Percentiles rank a stretch among this genome's conserved stretches.
phyloP scores from a whole-genome alignment of 2,888 invertebrate genomes.

The Antheraea yamamai region DNA sequence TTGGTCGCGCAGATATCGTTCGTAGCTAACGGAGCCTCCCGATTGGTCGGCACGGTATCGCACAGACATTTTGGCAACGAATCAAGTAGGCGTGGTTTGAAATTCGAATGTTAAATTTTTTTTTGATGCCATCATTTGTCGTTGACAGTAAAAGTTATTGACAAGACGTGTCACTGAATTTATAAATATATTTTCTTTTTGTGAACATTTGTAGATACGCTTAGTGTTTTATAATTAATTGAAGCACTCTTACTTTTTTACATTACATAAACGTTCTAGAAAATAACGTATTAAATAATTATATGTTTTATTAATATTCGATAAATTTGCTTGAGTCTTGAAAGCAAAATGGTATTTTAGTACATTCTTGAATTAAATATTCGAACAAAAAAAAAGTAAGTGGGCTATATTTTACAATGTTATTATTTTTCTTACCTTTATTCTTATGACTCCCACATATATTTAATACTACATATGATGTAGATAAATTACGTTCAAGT shows the following conservation, averaged over 20 bases:
- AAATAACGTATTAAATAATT: too few species aligned
- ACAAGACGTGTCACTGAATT: constrained; percentile 6
- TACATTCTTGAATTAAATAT: too few species aligned
- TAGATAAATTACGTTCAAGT: too few species aligned
- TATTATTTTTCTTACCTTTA: too few species aligned
- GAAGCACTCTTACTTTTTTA: background rate
- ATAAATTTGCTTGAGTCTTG: too few species aligned
- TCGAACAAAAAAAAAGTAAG: too few species aligned
- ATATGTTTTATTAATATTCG: too few species aligned
- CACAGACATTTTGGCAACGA: constrained; percentile 68
- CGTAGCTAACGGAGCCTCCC: constrained; percentile 36
- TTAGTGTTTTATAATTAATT: background rate
- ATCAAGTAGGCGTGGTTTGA: constrained; percentile 66
- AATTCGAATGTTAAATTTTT: constrained; percentile 25
- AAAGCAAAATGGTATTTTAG: too few species aligned
- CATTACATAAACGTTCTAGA: too few species aligned
- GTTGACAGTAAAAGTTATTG: constrained; percentile 19
- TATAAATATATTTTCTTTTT: background rate
- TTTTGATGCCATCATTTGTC: constrained; percentile 21
- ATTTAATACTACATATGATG: background rate
- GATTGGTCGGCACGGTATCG: constrained; percentile 53
- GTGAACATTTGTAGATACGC: background rate
- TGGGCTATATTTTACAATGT: background rate
- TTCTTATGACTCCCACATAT: background rate
- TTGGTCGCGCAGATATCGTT: constrained; percentile 57